Percentiles rank a stretch among this genome's conserved stretches.
Evolutionary conservation across 2,888 invertebrate genomes (phyloP).

Genomic region (Aphodius sticticus): DNA sequence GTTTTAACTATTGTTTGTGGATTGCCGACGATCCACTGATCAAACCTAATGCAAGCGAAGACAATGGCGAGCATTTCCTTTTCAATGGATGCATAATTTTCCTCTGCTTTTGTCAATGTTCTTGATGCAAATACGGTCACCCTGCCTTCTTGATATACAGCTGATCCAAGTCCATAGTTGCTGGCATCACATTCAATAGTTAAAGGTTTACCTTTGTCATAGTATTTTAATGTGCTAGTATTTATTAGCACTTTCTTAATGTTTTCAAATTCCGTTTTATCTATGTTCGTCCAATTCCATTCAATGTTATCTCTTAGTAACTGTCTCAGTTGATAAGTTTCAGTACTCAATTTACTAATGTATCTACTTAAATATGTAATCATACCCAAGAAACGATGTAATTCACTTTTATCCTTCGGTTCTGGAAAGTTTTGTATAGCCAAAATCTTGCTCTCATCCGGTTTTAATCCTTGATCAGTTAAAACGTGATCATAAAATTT

Average conservation of each 20-base stretch:
- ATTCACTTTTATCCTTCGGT: conserved; percentile 21
- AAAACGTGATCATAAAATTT: conserved; percentile 24
- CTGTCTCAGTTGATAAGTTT: conserved; percentile 11
- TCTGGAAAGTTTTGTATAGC: conserved; percentile 28
- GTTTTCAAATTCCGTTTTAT: conserved; percentile 17
- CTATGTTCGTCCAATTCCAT: conserved; percentile 17
- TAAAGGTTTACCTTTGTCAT: conserved; percentile 22
- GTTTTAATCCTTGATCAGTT: conserved; percentile 26
- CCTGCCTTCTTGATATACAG: conserved; percentile 40
- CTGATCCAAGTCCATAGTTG: conserved; percentile 39
- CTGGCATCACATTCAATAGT: conserved; percentile 30
- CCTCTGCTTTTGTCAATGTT: conserved; percentile 30
- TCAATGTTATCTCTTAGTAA: conserved; percentile 8
- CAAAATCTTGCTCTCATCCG: conserved; percentile 21
- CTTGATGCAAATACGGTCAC: conserved; percentile 44
- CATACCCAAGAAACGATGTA: conserved; percentile 30
- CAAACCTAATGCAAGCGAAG: conserved; percentile 39
- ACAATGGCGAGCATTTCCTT: conserved; percentile 39
- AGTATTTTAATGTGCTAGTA: conserved; percentile 27
- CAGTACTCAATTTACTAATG: conserved; percentile 26
- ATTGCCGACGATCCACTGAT: conserved; percentile 40
- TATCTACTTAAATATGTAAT: conserved; percentile 26
- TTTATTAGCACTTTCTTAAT: conserved; percentile 15
- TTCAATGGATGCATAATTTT: conserved; percentile 34
- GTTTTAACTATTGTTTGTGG: conserved; percentile 38